Conservation (phyloP, 2,888 invertebrate genomes). For the Sarcophaga rosellei region DNA sequence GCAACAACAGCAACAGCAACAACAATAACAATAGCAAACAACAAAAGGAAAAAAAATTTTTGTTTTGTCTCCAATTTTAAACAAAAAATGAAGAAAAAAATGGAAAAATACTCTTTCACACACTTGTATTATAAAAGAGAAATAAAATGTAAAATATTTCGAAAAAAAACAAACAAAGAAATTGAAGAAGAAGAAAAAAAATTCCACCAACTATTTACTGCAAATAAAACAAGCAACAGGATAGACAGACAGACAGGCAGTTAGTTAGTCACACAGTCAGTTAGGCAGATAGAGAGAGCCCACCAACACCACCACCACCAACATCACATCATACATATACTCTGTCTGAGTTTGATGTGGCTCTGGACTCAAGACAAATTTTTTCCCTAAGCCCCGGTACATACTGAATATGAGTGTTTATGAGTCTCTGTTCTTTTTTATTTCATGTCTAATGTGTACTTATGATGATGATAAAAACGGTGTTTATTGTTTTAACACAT, state of each 20-base stretch:
- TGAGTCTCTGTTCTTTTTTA: background rate
- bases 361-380: background rate
- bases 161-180: conserved; percentile 17
- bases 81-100: background rate
- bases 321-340: too few species aligned
- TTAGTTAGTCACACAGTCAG: too few species aligned
- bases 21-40: conserved; percentile 29
- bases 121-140: conserved; percentile 38
- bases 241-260: background rate
- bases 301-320: conserved; percentile 16
- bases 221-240: conserved; percentile 59
- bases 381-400: background rate
- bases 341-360: background rate
- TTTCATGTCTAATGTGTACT: conserved; percentile 46
- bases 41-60: conserved; percentile 18
- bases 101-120: conserved; percentile 35
- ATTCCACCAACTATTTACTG: conserved; percentile 64
- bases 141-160: conserved; percentile 3
- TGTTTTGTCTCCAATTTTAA: conserved; percentile 34
- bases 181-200: conserved; percentile 28
- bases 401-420: background rate
- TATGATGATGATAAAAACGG: conserved; percentile 66
- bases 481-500: conserved; percentile 79
- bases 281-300: background rate
- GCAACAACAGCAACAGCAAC: conserved; percentile 28